Base-by-base conservation (phyloP, 2,797 vertebrate species). In the Parauchenoglanis ngamensis region DNA sequence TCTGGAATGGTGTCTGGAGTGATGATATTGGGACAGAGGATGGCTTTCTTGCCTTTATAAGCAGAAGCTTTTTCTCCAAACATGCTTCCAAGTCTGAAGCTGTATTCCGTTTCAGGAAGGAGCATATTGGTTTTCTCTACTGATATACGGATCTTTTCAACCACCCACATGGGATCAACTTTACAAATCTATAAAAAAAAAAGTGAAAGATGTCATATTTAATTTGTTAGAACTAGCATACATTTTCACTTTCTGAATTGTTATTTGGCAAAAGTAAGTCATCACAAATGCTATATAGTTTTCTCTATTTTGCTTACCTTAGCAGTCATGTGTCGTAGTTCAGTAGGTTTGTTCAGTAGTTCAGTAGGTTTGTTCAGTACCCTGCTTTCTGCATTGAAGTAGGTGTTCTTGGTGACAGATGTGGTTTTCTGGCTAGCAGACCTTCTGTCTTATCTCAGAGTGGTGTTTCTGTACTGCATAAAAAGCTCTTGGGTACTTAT, bases 1-100 rank as follows among this genome's bases (percentile, higher is more conserved):
- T 97, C 96, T 0, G 98, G 98, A 86, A 99, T 98, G 90, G 96
- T 96, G 89, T 97, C 97, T 0, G 98, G 98, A 4, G 98, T 99
- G 87, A 99, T 96, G 90, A 99, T 95, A 65, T 99, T 97, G n/a
- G 95, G 93, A 89, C 96, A 98, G 13, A 94, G 92, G 78, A 92
- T 92, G 90, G 91, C 91, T 91, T 90, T 93, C 88, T 94, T 96
- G 83, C 85, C 73, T 89, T 94, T 96, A 82, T 93, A 93, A 0
- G 86, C 75, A 61, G 88, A 31, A 23, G 85, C 63, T 89, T 94
- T 96, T 78, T 96, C 95, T 73, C 96, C 93, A 19, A 96, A 96
- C 94, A 96, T 96, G 87, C 95, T 93, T 17, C 93, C 65, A 1
- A 96, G 91, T 92, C 93, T 95, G 35, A 95, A 93, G 90, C 89